phyloP scores from a whole-genome alignment of 2,888 invertebrate genomes.

The Chouioia cunea region DNA sequence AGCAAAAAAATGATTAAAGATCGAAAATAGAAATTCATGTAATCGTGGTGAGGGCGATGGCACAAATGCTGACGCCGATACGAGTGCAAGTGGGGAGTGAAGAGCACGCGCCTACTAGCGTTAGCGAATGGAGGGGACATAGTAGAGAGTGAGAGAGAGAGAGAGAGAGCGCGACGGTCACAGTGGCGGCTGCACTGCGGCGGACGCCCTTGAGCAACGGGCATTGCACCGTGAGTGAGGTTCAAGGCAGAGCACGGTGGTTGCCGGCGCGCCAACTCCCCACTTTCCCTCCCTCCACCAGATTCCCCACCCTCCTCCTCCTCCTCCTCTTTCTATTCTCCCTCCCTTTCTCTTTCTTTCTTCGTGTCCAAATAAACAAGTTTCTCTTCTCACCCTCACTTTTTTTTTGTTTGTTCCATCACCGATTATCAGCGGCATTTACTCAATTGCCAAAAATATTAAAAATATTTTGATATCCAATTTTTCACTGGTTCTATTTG shows the following conservation, averaged over 20 bases:
- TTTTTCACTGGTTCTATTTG: too few relatives aligned
- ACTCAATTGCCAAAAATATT: too few relatives aligned
- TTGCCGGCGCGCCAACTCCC: constrained; percentile 59
- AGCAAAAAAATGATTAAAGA: too few relatives aligned
- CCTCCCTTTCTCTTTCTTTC: neutral
- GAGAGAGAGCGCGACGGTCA: constrained; percentile 50
- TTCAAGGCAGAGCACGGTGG: constrained; percentile 67
- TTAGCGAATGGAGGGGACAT: constrained; percentile 44
- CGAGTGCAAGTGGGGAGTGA: constrained; percentile 6
- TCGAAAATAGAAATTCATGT: too few relatives aligned
- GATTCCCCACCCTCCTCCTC: constrained; percentile 4
- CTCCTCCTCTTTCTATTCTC: constrained; percentile 30
- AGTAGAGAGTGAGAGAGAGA: constrained; percentile 34
- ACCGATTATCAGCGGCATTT: too few relatives aligned
- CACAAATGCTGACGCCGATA: too few relatives aligned
- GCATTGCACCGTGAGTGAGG: constrained; percentile 68
- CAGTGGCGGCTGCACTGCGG: constrained; percentile 43
- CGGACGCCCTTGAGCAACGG: constrained; percentile 69
- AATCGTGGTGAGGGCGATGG: too few relatives aligned
- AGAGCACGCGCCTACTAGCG: constrained; percentile 43
- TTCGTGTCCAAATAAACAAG: neutral
- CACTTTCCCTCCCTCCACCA: constrained; percentile 42
- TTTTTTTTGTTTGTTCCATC: constrained; percentile 7
- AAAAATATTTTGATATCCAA: too few relatives aligned
- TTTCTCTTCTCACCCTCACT: neutral